Percentiles rank a stretch among this genome's conserved stretches.
Conservation (phyloP, 2,797 vertebrate genomes). For the Chelon labrosus region DNA sequence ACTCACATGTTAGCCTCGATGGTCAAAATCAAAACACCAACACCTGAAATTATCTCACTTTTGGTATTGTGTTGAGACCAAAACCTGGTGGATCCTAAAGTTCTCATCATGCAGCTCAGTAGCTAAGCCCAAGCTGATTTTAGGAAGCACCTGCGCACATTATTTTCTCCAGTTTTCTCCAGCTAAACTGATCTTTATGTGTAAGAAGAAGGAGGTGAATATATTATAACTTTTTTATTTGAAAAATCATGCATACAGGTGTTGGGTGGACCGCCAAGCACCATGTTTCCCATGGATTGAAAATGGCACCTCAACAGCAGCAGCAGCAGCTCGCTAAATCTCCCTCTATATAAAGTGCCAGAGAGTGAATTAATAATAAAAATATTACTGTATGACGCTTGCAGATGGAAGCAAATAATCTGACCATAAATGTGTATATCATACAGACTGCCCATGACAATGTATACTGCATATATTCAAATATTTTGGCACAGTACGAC, state of each 20-base stretch:
- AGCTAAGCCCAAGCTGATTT: not conserved
- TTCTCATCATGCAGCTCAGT: not conserved
- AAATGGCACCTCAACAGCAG: not conserved
- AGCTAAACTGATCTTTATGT: not conserved
- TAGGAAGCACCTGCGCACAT: not conserved
- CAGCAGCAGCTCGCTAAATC: not conserved
- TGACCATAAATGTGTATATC: not conserved
- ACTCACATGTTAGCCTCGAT: too few relatives aligned
- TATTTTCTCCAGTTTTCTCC: not conserved
- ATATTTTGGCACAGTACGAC: not conserved
- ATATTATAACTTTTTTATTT: not conserved
- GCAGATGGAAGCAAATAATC: not conserved
- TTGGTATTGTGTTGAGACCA: not conserved
- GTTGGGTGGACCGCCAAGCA: not conserved
- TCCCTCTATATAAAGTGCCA: not conserved
- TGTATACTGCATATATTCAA: not conserved
- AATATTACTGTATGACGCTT: not conserved
- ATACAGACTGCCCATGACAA: not conserved
- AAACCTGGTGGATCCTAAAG: not conserved
- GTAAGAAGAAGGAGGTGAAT: not conserved
- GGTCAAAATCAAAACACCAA: too few relatives aligned
- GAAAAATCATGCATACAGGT: not conserved
- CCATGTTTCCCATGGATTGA: not conserved
- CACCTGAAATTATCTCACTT: too few relatives aligned
- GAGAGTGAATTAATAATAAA: not conserved